These are phyloP conservation scores for Archips crataeganus DNA, from an alignment of 2,888 invertebrate genomes.

Conservation along the genomic window DNA sequence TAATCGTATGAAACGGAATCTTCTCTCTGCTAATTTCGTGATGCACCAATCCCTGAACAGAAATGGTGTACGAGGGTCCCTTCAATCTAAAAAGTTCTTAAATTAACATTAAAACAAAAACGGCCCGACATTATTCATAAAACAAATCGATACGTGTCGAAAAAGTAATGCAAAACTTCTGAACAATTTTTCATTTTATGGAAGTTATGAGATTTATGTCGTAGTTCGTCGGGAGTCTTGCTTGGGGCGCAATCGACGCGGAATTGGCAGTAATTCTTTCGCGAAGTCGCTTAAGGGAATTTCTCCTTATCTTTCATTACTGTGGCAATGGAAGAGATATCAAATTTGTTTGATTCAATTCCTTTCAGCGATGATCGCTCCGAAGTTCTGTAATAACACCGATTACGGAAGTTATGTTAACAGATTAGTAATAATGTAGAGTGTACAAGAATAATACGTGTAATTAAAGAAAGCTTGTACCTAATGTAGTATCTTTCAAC, in stretches of 20 bases:
- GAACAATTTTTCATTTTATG: slow-evolving; percentile 63
- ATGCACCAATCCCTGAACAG: too few relatives aligned
- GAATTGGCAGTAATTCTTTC: slow-evolving; percentile 49
- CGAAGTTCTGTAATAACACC: slow-evolving; percentile 23
- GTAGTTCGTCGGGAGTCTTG: slow-evolving; percentile 50
- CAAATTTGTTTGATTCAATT: slow-evolving; percentile 41
- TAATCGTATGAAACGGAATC: too few relatives aligned
- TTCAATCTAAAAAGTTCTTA: neutral
- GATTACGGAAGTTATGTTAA: slow-evolving; percentile 12
- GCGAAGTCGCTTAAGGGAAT: slow-evolving; percentile 49
- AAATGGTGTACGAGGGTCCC: too few relatives aligned
- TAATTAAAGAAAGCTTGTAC: too few relatives aligned
- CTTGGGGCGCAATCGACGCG: slow-evolving; percentile 49
- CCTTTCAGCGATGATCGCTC: slow-evolving; percentile 33
- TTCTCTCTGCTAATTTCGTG: too few relatives aligned
- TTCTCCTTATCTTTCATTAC: slow-evolving; percentile 52
- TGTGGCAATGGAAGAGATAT: slow-evolving; percentile 44
- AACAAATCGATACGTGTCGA: slow-evolving; percentile 67
- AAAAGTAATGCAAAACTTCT: slow-evolving; percentile 65
- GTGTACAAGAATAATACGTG: neutral
- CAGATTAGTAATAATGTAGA: neutral
- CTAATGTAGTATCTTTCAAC: neutral
- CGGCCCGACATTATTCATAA: slow-evolving; percentile 60
- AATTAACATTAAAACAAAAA: slow-evolving; percentile 46
- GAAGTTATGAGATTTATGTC: slow-evolving; percentile 67